A percentile compares a stretch with the other conserved stretches of the same genome.
phyloP scores from a whole-genome alignment of 2,113 vertebrate genomes.

The Formicarius rufipectus region DNA sequence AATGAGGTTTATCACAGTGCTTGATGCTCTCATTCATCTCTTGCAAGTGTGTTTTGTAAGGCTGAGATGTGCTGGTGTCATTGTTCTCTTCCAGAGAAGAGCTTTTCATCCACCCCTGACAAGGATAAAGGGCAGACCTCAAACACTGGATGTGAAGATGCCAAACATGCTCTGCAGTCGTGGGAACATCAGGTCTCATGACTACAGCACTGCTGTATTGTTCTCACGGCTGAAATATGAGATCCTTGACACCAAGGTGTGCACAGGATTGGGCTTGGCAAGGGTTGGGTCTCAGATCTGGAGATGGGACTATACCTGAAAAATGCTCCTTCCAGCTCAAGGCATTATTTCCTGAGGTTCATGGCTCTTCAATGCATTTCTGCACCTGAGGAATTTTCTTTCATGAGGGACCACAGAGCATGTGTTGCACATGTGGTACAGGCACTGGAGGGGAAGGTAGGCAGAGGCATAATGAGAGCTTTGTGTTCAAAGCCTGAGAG shows the following conservation, averaged over 20 bases:
- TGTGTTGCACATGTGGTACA: accelerated
- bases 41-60: neutral
- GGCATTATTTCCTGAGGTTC: neutral
- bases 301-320: neutral
- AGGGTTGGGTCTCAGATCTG: neutral
- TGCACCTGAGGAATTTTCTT: no score
- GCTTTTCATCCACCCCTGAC: neutral
- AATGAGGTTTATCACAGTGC: neutral
- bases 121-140: neutral
- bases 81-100: neutral
- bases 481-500: neutral
- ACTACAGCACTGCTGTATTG: accelerated
- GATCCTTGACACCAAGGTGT: neutral
- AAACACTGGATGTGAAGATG: neutral
- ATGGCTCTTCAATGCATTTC: neutral
- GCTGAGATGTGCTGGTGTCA: neutral
- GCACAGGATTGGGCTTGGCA: neutral
- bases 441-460: neutral
- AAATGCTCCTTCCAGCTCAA: neutral
- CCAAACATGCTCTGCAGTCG: accelerated
- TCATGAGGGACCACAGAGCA: no score
- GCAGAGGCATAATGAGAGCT: accelerated
- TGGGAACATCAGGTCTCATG: neutral
- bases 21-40: neutral
- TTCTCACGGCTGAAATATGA: neutral